Conservation (phyloP, 2,888 invertebrate genomes). For the Lobophora halterata region DNA sequence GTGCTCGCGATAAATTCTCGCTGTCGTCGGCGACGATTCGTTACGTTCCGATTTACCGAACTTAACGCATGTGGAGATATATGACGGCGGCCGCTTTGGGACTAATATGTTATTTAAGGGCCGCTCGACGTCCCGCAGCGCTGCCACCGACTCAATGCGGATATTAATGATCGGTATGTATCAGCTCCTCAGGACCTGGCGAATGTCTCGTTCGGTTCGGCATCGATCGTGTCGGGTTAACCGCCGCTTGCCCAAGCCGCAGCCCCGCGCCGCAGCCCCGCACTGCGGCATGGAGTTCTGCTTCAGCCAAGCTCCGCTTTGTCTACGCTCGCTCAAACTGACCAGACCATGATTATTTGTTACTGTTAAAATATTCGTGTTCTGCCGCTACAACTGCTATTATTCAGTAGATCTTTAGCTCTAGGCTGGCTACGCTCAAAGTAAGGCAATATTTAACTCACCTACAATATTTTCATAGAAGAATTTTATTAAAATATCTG, state of each 20-base stretch:
- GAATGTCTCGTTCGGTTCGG: constrained; percentile 63
- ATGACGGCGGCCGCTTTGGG: constrained; percentile 70
- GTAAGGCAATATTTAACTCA: too few species aligned
- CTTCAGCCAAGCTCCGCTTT: background rate
- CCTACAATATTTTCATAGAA: too few species aligned
- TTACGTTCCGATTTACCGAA: constrained; percentile 70
- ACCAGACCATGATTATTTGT: constrained; percentile 10
- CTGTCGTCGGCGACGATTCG: constrained; percentile 74
- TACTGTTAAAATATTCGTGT: constrained; percentile 1
- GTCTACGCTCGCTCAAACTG: constrained; percentile 2
- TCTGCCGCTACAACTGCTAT: too few species aligned
- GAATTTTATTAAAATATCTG: too few species aligned
- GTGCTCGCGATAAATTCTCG: constrained; percentile 71
- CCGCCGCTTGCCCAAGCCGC: constrained; percentile 17
- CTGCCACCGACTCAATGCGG: constrained; percentile 66
- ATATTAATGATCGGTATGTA: constrained; percentile 71
- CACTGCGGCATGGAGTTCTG: too few species aligned
- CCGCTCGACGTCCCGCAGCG: constrained; percentile 65
- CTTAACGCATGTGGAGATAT: constrained; percentile 61
- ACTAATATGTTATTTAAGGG: constrained; percentile 73
- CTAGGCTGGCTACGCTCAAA: too few species aligned
- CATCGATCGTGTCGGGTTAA: constrained; percentile 30
- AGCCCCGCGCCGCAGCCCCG: background rate
- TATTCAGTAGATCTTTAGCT: too few species aligned
- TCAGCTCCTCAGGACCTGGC: constrained; percentile 48